These are phyloP conservation scores for Stictocephala bisonia DNA, from an alignment of 2,888 invertebrate genomes.

Conservation along the genomic window DNA sequence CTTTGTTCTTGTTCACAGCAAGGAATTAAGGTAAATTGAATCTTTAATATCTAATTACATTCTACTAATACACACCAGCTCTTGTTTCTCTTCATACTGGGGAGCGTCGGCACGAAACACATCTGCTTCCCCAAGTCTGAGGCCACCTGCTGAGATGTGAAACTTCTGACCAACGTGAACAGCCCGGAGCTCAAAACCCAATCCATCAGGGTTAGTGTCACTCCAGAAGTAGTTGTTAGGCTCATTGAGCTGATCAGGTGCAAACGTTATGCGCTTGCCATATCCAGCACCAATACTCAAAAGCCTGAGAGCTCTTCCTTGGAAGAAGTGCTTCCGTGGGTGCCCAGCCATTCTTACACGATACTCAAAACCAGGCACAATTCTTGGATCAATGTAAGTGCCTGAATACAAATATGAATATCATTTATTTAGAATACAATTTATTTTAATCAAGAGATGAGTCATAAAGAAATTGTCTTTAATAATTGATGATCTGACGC, in stretches of 20 bases:
- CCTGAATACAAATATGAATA: too few relatives aligned
- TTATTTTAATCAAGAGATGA: too few relatives aligned
- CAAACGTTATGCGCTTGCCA: slow-evolving; percentile 79
- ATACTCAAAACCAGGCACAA: slow-evolving; percentile 80
- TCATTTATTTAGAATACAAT: too few relatives aligned
- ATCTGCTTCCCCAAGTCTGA: slow-evolving; percentile 73
- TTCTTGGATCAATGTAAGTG: slow-evolving; percentile 78
- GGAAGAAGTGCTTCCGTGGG: slow-evolving; percentile 72
- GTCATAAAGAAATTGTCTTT: too few relatives aligned
- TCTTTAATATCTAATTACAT: too few relatives aligned
- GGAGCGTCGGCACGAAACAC: slow-evolving; percentile 77
- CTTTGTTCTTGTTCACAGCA: too few relatives aligned
- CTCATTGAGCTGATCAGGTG: slow-evolving; percentile 69
- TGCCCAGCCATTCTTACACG: slow-evolving; percentile 75
- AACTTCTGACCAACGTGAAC: slow-evolving; percentile 76
- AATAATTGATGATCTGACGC: not conserved
- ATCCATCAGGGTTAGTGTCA: slow-evolving; percentile 78
- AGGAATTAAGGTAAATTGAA: too few relatives aligned
- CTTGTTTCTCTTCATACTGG: slow-evolving; percentile 74
- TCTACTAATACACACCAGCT: slow-evolving; percentile 69
- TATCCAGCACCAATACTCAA: slow-evolving; percentile 80
- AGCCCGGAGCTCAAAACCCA: slow-evolving; percentile 76
- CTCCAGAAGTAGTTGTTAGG: slow-evolving; percentile 79
- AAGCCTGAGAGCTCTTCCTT: slow-evolving; percentile 72
- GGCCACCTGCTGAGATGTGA: slow-evolving; percentile 70